Evolutionary conservation across 35 echinoderm and acorn worm species (phyloP), one percentile per base, ranked within the genome.

Genomic region (Lytechinus variegatus): DNA sequence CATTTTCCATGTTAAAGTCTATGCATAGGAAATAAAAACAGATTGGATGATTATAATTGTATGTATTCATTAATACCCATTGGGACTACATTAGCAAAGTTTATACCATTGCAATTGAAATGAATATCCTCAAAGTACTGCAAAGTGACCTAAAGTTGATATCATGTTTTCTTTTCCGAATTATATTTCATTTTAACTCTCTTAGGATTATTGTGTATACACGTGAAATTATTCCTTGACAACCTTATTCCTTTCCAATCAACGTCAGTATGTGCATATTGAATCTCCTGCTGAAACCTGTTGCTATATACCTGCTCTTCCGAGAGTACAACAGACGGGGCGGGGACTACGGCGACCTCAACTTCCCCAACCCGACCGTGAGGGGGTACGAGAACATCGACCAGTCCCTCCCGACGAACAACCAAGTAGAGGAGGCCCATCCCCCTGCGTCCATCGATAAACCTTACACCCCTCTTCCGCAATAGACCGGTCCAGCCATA

Each of bases 361-460:
- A 86, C 95, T 97, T 99, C 54, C 98, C 98, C 16, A 94, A 91
- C 52, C 86, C 88, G 1, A 87, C 94, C 14, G 56, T 91, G 4
- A 89, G 95, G 33, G 98, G 98, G 54, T 99, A 99, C 53, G 98
- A 99, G 89, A 99, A 99, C 94, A 96, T 99, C 87, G 98, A 99
- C 95, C 98, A 99, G 87, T 95, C 98, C 28, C 94, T 99, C 55
- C 98, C 98, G 13, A 97, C 97, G 66, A 99, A 99, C 87, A 97
- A 97, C 66, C 98, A 99, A 87, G 97, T 97, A 51, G 98, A 99
- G 51, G 55, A 96, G 57, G 66, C 97, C 53, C 98, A 99, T 56
- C 94, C 96, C 0, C 96, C 94, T 9, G 54, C 96, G 54, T 94
- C 96, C 52, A 54, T 96, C 53, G 96, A 96, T 5, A 96, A 91